Base-by-base conservation (phyloP, 2,113 vertebrate genomes). In the Ctenodactylus gundi region DNA sequence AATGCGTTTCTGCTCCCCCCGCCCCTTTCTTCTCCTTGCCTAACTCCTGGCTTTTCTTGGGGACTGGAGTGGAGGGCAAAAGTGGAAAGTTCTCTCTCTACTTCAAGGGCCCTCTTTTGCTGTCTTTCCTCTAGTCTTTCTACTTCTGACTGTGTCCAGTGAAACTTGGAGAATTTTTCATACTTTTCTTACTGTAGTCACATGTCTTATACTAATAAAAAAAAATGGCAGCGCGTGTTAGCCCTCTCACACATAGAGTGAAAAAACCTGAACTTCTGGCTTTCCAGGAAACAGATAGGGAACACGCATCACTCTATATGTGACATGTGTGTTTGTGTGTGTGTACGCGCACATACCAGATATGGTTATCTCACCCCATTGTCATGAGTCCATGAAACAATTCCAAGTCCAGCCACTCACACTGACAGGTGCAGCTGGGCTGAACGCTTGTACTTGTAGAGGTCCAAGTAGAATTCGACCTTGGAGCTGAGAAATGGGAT, bases 61-160 rank as follows among this genome's bases (percentile, higher is more conserved):
- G 68, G 34, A 81, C 60, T 60, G n/a, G 23, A 60, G 2, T 1
- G 15, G 39, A 76, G 23, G 21, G 17, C 18, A 72, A 96, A 87
- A 95, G 62, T 60, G 51, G 36, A 78, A 65, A 88, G 83, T 75
- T 96, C 21, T 76, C 15, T 60, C 34, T 88, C 82, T 57, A 90
- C 36, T 89, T 75, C 49, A 92, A 91, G 18, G 41, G 34, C 72
- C 51, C 83, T 89, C 85, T 81, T 82, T 91, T 84, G 60, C 36
- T 72, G 41, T 29, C 44, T 77, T 68, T 90, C 86, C 51, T 70
- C 41, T 10, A 87, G 25, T 36, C 46, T 94, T 90, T 94, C 49
- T 73, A 87, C 20, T 95, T 97, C 97, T 83, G 57, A 91, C 58
- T 95, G 49, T 95, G 86, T 57, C 60, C n/a, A 64, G 93, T 96